A percentile compares a stretch with the other conserved stretches of the same genome.
phyloP scores from a whole-genome alignment of 1,140 invertebrate species.

The Phocides pigmalion region DNA sequence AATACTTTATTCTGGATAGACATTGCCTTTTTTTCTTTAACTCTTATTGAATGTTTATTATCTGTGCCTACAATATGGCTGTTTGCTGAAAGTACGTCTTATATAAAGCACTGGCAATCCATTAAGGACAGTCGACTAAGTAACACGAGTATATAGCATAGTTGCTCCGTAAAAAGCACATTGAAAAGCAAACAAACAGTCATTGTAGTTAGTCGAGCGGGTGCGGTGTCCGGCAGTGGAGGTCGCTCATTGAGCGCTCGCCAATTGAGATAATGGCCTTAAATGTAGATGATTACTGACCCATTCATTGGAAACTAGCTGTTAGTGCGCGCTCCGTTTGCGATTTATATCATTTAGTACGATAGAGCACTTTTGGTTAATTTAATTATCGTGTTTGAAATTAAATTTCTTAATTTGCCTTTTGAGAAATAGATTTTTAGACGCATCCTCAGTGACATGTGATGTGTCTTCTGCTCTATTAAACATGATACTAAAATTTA shows the following conservation, averaged over 20 bases:
- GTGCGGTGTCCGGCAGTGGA: constrained; percentile 72
- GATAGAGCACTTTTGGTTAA: constrained; percentile 14
- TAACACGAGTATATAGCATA: constrained; percentile 4
- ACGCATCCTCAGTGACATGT: too few species aligned
- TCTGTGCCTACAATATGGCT: not conserved
- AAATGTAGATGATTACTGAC: constrained; percentile 80
- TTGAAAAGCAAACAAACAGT: constrained; percentile 69
- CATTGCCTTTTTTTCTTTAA: not conserved
- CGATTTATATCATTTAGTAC: constrained; percentile 63
- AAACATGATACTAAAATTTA: too few species aligned
- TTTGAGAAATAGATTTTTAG: too few species aligned
- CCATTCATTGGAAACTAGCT: constrained; percentile 75
- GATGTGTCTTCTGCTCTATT: too few species aligned
- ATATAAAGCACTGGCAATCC: constrained; percentile 22
- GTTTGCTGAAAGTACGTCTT: constrained; percentile 6
- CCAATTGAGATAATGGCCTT: constrained; percentile 80
- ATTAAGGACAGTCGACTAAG: constrained; percentile 10
- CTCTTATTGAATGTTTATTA: not conserved
- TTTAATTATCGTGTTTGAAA: too few species aligned
- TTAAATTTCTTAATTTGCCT: too few species aligned
- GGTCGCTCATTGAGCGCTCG: constrained; percentile 70
- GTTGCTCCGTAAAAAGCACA: constrained; percentile 56
- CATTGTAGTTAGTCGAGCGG: constrained; percentile 55
- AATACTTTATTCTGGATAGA: too few species aligned
- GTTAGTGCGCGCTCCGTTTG: constrained; percentile 49